These are phyloP conservation scores for Neotoxoptera formosana DNA, from an alignment of 1,140 invertebrate genomes.

Conservation along the genomic window DNA sequence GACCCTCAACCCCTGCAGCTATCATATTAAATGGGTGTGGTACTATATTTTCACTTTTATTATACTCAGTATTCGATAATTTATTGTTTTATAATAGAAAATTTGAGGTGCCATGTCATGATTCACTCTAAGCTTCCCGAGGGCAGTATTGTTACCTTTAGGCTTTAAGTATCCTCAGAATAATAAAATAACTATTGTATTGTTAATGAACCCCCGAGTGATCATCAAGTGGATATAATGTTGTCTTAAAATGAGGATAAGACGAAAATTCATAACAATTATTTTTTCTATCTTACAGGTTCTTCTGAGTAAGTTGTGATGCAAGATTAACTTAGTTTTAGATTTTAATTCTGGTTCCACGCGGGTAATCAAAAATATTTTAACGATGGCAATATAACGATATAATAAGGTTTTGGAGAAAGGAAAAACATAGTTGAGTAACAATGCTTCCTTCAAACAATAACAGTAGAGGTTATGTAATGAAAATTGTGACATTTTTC, in stretches of 20 bases:
- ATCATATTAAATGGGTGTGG: conserved; percentile 48
- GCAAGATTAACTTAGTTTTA: conserved; percentile 28
- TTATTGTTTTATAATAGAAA: conserved; percentile 54
- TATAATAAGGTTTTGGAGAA: conserved; percentile 29
- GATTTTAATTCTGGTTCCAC: conserved; percentile 34
- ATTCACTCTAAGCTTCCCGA: conserved; percentile 10
- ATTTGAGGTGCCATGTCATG: neutral
- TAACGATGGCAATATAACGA: conserved; percentile 19
- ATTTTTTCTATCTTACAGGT: neutral
- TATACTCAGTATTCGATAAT: conserved; percentile 40
- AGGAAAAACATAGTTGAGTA: conserved; percentile 47
- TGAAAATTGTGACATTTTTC: conserved; percentile 21
- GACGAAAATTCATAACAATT: neutral
- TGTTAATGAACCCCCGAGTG: neutral
- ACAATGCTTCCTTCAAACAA: conserved; percentile 39
- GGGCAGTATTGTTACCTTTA: neutral
- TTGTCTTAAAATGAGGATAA: neutral
- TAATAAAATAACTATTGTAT: conserved; percentile 42
- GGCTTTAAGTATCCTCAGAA: neutral
- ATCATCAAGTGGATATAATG: neutral
- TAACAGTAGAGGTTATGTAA: conserved; percentile 6
- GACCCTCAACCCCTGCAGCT: conserved; percentile 44
- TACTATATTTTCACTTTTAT: neutral
- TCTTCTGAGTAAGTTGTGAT: neutral
- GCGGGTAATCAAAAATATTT: conserved; percentile 48